These are phyloP conservation scores for Cynocephalus volans DNA, from an alignment of 2,113 vertebrate genomes.

Conservation along the genomic window DNA sequence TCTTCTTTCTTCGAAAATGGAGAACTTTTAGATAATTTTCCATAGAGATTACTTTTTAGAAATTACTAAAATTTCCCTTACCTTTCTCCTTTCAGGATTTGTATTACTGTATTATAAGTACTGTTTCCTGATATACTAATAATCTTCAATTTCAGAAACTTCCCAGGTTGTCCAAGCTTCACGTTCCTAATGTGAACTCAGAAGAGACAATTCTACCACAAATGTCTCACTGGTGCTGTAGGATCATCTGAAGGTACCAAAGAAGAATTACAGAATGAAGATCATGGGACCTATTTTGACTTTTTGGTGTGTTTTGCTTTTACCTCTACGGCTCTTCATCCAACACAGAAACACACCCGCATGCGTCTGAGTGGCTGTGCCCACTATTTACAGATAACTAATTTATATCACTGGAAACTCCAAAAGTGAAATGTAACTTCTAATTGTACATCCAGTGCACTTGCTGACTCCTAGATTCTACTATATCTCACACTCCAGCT, in stretches of 20 bases:
- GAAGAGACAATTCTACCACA: neutral
- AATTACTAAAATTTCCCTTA: neutral
- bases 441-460: neutral
- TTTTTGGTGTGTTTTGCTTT: neutral
- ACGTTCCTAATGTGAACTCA: neutral
- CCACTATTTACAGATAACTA: neutral
- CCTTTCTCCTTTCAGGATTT: neutral
- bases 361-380: too few species aligned
- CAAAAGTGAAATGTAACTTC: slow-evolving; percentile 1
- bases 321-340: neutral
- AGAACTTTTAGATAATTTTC: neutral
- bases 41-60: neutral
- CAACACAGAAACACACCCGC: neutral
- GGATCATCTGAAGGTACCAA: neutral
- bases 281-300: neutral
- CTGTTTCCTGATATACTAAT: neutral
- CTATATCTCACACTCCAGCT: neutral
- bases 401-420: neutral
- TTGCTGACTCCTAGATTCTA: neutral
- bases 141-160: neutral
- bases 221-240: neutral
- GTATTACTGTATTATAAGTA: neutral
- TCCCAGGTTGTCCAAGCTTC: neutral
- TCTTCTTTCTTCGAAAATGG: neutral
- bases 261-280: neutral